phyloP scores from a whole-genome alignment of 2,113 vertebrate species.

The Sander lucioperca region DNA sequence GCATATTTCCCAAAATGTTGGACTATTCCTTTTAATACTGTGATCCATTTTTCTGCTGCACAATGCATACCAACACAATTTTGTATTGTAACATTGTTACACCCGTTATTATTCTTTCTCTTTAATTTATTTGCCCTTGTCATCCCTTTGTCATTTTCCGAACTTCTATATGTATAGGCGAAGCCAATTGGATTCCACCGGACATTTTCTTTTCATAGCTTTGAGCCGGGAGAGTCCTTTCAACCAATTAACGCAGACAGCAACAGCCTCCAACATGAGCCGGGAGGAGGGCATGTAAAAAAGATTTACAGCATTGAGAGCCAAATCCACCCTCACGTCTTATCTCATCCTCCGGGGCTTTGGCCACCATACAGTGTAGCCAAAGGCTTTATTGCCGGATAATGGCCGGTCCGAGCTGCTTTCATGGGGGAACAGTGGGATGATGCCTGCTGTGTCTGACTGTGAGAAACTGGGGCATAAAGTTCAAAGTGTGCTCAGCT shows the following conservation, averaged over 20 bases:
- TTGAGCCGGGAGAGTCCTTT: constrained; percentile 59
- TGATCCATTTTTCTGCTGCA: background rate
- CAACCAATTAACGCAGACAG: constrained; percentile 73
- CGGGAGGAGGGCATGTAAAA: constrained; percentile 67
- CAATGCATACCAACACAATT: background rate
- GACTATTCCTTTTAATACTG: background rate
- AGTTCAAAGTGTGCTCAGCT: constrained; percentile 65
- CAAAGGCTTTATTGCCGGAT: constrained; percentile 67
- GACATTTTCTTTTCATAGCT: constrained; percentile 63
- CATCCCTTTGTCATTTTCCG: constrained; percentile 25
- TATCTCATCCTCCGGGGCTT: constrained; percentile 62
- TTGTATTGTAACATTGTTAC: background rate
- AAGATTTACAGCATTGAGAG: constrained; percentile 72
- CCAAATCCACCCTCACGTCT: constrained; percentile 70
- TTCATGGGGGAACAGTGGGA: constrained; percentile 60
- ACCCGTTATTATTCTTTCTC: background rate
- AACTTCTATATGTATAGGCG: constrained; percentile 20
- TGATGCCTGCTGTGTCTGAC: constrained; percentile 56
- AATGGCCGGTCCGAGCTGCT: constrained; percentile 59
- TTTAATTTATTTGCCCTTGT: constrained; percentile 15
- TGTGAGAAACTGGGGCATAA: constrained; percentile 61
- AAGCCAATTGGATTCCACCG: constrained; percentile 39
- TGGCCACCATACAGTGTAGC: constrained; percentile 60
- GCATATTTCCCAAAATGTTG: background rate
- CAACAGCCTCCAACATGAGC: constrained; percentile 55